Percentiles rank a stretch among this genome's conserved stretches.
phyloP scores from a whole-genome alignment of 2,888 invertebrate genomes.

The Drosophila atripex region DNA sequence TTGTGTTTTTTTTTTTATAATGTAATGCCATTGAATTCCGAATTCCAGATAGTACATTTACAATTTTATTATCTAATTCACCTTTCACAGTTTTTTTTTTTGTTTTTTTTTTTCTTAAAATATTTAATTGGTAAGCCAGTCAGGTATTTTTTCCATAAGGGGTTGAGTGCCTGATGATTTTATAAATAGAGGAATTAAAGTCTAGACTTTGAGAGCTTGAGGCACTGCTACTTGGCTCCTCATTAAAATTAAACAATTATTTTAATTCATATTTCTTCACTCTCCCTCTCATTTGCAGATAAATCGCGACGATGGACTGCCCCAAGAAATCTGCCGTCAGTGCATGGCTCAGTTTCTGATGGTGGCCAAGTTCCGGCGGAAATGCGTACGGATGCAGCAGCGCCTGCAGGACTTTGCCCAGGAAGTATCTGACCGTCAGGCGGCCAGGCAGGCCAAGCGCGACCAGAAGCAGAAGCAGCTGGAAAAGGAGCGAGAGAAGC shows the following conservation, averaged over 20 bases:
- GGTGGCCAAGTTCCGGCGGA: constrained; percentile 80
- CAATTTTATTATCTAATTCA: constrained; percentile 24
- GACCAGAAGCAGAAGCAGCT: constrained; percentile 20
- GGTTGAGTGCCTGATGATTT: not conserved
- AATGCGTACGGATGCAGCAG: constrained; percentile 77
- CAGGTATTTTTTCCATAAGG: not conserved
- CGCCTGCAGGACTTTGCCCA: constrained; percentile 61
- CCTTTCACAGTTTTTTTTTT: not conserved
- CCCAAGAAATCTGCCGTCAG: constrained; percentile 80
- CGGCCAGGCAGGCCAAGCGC: constrained; percentile 46
- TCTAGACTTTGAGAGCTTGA: not conserved
- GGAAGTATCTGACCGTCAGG: constrained; percentile 45
- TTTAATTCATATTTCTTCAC: constrained; percentile 3
- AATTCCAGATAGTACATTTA: constrained; percentile 3
- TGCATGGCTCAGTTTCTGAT: constrained; percentile 80
- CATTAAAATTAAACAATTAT: not conserved
- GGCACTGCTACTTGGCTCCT: not conserved
- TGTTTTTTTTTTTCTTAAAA: not conserved
- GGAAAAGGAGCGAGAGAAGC: constrained; percentile 9
- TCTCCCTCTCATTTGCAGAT: constrained; percentile 59
- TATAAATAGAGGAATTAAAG: constrained; percentile 6
- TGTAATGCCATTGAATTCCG: constrained; percentile 6
- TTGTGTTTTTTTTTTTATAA: not conserved
- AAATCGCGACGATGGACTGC: constrained; percentile 76
- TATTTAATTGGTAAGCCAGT: constrained; percentile 22